phyloP scores from a whole-genome alignment of 2,888 invertebrate species.

The Scelioninae gen. 2 region DNA sequence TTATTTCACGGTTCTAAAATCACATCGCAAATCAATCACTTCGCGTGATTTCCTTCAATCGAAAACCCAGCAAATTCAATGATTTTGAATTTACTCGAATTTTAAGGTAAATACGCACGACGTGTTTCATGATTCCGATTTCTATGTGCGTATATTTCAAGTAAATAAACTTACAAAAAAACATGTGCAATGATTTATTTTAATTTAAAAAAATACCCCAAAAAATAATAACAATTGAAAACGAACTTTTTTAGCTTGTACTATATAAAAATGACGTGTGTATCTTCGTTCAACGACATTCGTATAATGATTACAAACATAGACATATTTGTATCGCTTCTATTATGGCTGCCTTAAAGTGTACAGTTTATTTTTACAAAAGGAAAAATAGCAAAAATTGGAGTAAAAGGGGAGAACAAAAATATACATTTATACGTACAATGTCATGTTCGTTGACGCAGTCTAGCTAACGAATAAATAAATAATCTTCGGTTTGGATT shows the following conservation, averaged over 20 bases:
- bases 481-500: constrained; percentile 64
- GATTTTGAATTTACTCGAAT: constrained; percentile 20
- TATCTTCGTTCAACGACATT: constrained; percentile 59
- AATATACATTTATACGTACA: constrained; percentile 55
- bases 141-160: constrained; percentile 37
- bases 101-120: constrained; percentile 11
- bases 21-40: constrained; percentile 50
- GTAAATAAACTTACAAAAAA: constrained; percentile 42
- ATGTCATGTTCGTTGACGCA: constrained; percentile 66
- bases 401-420: constrained; percentile 28
- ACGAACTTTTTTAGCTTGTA: constrained; percentile 14
- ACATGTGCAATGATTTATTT: constrained; percentile 39
- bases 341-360: constrained; percentile 43
- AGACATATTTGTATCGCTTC: constrained; percentile 29
- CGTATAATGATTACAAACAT: constrained; percentile 43
- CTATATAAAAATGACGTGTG: constrained; percentile 36
- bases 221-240: constrained; percentile 29
- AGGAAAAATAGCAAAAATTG: constrained; percentile 56
- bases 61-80: constrained; percentile 27
- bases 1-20: constrained; percentile 58
- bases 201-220: constrained; percentile 17
- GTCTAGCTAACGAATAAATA: constrained; percentile 68
- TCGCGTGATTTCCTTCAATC: constrained; percentile 11
- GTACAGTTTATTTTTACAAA: constrained; percentile 51
- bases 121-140: constrained; percentile 24